A percentile compares a stretch with the other conserved stretches of the same genome.
Conservation (phyloP, 2,888 invertebrate species). For the Bembecia ichneumoniformis region DNA sequence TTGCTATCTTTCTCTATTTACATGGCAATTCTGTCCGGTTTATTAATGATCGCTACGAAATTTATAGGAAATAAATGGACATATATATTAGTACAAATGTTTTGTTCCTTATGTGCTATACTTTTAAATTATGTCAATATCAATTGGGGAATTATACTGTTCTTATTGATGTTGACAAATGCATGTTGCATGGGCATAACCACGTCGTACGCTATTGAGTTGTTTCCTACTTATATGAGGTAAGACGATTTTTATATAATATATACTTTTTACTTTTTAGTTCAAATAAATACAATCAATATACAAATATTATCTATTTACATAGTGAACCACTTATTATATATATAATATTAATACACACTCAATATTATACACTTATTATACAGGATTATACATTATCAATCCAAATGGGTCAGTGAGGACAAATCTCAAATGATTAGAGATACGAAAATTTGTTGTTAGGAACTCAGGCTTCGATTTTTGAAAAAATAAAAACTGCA, state of each 20-base stretch:
- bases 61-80: slow-evolving; percentile 9
- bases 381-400: too few species aligned
- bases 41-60: slow-evolving; percentile 2
- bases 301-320: too few species aligned
- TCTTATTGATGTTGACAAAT: slow-evolving; percentile 6
- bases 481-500: too few species aligned
- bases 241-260: neutral
- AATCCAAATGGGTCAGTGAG: too few species aligned
- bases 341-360: too few species aligned
- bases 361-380: too few species aligned
- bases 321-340: too few species aligned
- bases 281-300: too few species aligned
- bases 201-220: slow-evolving; percentile 8
- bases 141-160: slow-evolving; percentile 2
- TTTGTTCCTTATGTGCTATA: neutral
- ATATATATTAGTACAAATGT: slow-evolving; percentile 5
- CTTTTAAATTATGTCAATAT: slow-evolving; percentile 1
- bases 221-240: slow-evolving; percentile 10
- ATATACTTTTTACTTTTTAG: too few species aligned
- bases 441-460: too few species aligned
- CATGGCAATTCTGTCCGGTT: slow-evolving; percentile 2
- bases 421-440: too few species aligned
- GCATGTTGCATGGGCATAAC: slow-evolving; percentile 7
- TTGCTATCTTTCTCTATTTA: slow-evolving; percentile 1
- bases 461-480: too few species aligned